These are phyloP conservation scores for Xylocampa areola DNA, from an alignment of 2,888 invertebrate genomes.

Conservation along the genomic window DNA sequence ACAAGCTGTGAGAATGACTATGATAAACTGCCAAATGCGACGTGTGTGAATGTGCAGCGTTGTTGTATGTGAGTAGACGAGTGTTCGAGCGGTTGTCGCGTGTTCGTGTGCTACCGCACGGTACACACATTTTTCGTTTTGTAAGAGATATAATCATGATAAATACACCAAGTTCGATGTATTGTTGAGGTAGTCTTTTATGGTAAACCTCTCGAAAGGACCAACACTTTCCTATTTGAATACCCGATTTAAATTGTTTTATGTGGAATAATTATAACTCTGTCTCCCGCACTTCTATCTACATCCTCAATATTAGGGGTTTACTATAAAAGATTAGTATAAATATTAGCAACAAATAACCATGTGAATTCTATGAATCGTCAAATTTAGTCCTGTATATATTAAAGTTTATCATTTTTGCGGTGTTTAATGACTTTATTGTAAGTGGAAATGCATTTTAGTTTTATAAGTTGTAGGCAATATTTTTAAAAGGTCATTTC, in stretches of 20 bases:
- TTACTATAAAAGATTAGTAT: slow-evolving; percentile 77
- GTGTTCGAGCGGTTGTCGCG: slow-evolving; percentile 56
- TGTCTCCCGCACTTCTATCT: slow-evolving; percentile 71
- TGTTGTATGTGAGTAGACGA: slow-evolving; percentile 51
- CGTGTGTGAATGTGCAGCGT: slow-evolving; percentile 57
- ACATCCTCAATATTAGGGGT: slow-evolving; percentile 74
- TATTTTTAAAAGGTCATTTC: slow-evolving; percentile 88
- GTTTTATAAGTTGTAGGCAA: slow-evolving; percentile 89
- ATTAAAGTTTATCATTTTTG: slow-evolving; percentile 85
- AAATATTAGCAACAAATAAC: slow-evolving; percentile 78
- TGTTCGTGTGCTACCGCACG: slow-evolving; percentile 61
- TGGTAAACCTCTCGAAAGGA: slow-evolving; percentile 77
- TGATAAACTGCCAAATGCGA: slow-evolving; percentile 88
- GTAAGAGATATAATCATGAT: slow-evolving; percentile 85
- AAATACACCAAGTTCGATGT: slow-evolving; percentile 86
- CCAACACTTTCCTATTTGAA: slow-evolving; percentile 73
- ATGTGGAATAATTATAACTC: slow-evolving; percentile 64
- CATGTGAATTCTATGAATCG: slow-evolving; percentile 82
- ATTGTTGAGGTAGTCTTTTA: slow-evolving; percentile 75
- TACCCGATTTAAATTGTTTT: slow-evolving; percentile 66
- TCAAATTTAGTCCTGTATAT: slow-evolving; percentile 87
- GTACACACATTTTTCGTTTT: slow-evolving; percentile 77
- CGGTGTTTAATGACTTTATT: slow-evolving; percentile 85
- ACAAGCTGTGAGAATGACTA: slow-evolving; percentile 75
- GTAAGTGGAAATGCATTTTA: slow-evolving; percentile 89